Evolutionary conservation across 2,888 invertebrate species (phyloP).

Genomic region (Drosophila affinis): DNA sequence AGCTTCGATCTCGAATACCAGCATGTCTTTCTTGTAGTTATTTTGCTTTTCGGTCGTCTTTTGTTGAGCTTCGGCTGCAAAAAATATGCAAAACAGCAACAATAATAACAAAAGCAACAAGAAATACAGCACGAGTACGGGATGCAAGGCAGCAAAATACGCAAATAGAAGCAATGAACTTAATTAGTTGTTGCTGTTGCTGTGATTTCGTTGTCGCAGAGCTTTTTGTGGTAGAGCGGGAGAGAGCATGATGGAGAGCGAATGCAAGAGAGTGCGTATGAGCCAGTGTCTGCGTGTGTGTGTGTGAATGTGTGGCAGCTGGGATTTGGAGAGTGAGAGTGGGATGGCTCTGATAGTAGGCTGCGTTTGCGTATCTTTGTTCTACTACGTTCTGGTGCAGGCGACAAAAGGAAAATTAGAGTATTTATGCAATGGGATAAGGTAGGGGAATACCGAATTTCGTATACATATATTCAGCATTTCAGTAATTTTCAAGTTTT

Average conservation of each 20-base stretch:
- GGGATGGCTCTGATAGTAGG: background rate
- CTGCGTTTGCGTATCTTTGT: constrained; percentile 35
- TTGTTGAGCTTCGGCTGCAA: constrained; percentile 67
- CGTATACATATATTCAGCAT: too few species aligned
- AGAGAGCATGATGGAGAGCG: background rate
- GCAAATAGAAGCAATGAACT: constrained; percentile 81
- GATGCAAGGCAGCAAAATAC: constrained; percentile 68
- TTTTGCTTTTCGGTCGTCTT: constrained; percentile 63
- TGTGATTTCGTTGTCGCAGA: constrained; percentile 10
- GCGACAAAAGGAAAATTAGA: background rate
- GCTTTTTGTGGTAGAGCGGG: constrained; percentile 12
- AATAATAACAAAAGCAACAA: constrained; percentile 18
- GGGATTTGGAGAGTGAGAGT: background rate
- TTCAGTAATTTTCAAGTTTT: too few species aligned
- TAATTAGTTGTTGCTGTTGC: constrained; percentile 76
- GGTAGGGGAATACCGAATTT: background rate
- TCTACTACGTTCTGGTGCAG: background rate
- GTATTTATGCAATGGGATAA: too few species aligned
- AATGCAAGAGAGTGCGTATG: background rate
- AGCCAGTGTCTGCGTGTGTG: background rate
- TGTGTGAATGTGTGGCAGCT: background rate
- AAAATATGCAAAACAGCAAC: constrained; percentile 49
- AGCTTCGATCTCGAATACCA: constrained; percentile 19
- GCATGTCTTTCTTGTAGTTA: constrained; percentile 53
- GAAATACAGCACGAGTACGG: background rate